Base-by-base conservation (phyloP, 1,140 invertebrate genomes). In the Diplogasteroides magnus region DNA sequence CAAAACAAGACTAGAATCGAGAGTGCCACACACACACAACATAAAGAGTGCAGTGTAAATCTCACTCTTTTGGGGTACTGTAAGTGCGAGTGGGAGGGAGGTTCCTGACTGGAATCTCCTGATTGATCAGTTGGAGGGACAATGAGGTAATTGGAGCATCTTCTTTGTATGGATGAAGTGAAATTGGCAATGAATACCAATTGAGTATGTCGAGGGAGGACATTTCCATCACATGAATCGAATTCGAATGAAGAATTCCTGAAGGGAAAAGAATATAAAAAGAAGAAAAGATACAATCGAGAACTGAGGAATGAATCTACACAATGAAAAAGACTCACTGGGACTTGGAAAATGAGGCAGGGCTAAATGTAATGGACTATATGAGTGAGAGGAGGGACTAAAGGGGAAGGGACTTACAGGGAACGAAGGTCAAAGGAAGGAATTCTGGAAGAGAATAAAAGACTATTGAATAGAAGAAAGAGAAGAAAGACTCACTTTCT, bases 181-280 rank as follows among this genome's bases (percentile, higher is more conserved):
- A 19, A 48, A n/a, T n/a, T n/a, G 59, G 59, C 59, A 57, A 27
- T 29, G 66, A 26, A 26, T 48, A 27, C 64, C 6, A 56, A 25
- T 66, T 25, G 55, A 57, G 55, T 68, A 37, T 37, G 28, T 3
- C 14, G 15, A 1, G 67, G 19, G 26, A 55, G 26, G 23, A 23
- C 2, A 25, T 73, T 62, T 75, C 75, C 31, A 55, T 74, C 23
- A 19, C 37, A 48, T 19, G 37, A 48, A 11, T 48, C 37, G 6
- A 48, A 19, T 19, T 48, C 37, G 37, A 48, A 48, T 48, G 37
- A 48, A 48, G 37, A 48, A 19, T 48, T 48, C 19, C 37, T 48
- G 37, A 6, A 48, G 19, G 19, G 71, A 72, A 31, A 76, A 31
- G 31, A 37, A 73, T 28, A 70, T 58, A 63, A 69, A 59, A 31